A percentile compares a stretch with the other conserved stretches of the same genome.
phyloP scores from a whole-genome alignment of 2,888 invertebrate species.

The Mesoligia furuncula region DNA sequence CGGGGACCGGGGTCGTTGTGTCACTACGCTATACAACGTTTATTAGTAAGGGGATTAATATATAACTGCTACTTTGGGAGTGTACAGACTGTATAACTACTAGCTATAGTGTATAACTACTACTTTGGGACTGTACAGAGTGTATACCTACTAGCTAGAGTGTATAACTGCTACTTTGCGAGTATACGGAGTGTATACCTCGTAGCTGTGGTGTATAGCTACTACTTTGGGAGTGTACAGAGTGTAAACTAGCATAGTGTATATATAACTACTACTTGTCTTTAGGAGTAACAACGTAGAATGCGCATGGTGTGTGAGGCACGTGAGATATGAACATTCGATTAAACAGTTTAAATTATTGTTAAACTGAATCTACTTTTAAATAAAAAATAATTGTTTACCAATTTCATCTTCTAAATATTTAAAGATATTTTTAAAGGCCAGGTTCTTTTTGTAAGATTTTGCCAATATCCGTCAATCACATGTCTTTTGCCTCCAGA shows the following conservation, averaged over 20 bases:
- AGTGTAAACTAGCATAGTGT: background rate
- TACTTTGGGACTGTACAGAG: too few relatives aligned
- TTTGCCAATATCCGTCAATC: background rate
- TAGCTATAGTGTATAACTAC: too few relatives aligned
- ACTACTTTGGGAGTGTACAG: background rate
- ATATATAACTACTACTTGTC: background rate
- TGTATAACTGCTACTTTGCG: background rate
- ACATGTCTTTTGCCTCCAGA: background rate
- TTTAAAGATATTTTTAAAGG: background rate
- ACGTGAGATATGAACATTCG: too few relatives aligned
- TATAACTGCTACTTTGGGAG: background rate
- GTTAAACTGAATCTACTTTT: too few relatives aligned
- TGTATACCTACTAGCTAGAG: too few relatives aligned
- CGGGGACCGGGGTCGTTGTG: too few relatives aligned
- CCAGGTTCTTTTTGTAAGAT: background rate
- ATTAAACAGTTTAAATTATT: background rate
- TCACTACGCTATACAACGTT: too few relatives aligned
- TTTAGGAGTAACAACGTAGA: background rate
- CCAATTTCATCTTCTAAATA: too few relatives aligned
- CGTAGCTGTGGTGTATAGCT: background rate
- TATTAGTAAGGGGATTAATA: too few relatives aligned
- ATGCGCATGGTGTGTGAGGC: too few relatives aligned
- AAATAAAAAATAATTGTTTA: background rate
- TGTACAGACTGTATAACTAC: background rate
- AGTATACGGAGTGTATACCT: background rate